Conservation (phyloP, 2,113 vertebrate species). For the Percina caprodes region DNA sequence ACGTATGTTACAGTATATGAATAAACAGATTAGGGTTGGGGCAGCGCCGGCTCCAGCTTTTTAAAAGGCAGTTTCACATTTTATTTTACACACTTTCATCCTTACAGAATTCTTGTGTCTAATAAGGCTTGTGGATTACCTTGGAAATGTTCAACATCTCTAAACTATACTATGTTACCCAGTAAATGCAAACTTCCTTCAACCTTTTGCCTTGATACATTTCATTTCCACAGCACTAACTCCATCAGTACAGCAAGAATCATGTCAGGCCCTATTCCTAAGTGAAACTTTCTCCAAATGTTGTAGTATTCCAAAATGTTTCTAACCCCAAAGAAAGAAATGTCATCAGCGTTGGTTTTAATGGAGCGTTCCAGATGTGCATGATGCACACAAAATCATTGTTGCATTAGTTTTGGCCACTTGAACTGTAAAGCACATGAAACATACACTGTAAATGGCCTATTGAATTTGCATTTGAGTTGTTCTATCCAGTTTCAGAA, state of each 20-base stretch:
- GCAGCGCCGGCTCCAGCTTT: constrained; percentile 10
- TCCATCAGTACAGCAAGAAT: no score
- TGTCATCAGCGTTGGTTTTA: not conserved
- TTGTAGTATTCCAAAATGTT: not conserved
- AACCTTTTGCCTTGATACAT: no score
- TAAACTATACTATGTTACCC: not conserved
- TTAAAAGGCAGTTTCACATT: not conserved
- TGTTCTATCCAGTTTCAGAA: constrained; percentile 5
- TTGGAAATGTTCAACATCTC: constrained; percentile 2
- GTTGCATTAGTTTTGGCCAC: constrained; percentile 3
- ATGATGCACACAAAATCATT: not conserved
- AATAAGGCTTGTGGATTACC: not conserved
- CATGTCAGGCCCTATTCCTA: no score
- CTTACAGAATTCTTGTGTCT: not conserved
- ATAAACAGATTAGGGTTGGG: constrained; percentile 32
- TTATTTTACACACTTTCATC: not conserved
- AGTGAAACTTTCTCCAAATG: not conserved
- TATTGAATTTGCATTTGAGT: constrained; percentile 20
- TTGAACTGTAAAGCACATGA: constrained; percentile 15
- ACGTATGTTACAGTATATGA: constrained; percentile 27
- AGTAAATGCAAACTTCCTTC: no score
- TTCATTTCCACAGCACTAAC: no score
- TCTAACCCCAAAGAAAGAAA: not conserved
- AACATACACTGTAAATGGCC: not conserved
- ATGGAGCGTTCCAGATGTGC: not conserved